These are phyloP conservation scores for Oxytorus armatus DNA, from an alignment of 2,888 invertebrate genomes.

Conservation along the genomic window DNA sequence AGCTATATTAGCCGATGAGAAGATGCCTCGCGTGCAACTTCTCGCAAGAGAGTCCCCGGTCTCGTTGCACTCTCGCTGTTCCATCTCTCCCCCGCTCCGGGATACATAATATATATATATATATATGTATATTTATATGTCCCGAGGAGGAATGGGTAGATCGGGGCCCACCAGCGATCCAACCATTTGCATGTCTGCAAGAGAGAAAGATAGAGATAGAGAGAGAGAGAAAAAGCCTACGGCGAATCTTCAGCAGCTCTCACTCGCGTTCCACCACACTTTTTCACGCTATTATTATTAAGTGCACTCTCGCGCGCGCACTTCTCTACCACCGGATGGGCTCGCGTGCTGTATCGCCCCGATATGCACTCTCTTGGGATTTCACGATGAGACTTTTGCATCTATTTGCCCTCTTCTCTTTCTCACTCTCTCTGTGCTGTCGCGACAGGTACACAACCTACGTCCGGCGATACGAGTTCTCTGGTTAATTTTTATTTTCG, in stretches of 20 bases:
- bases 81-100: slow-evolving; percentile 20
- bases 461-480: slow-evolving; percentile 34
- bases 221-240: slow-evolving; percentile 36
- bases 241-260: slow-evolving; percentile 43
- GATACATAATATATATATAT: neutral
- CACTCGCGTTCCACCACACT: slow-evolving; percentile 54
- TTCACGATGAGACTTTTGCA: slow-evolving; percentile 39
- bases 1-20: slow-evolving; percentile 5
- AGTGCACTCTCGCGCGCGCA: slow-evolving; percentile 72
- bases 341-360: slow-evolving; percentile 58
- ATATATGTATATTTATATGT: slow-evolving; percentile 29
- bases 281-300: slow-evolving; percentile 78
- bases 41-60: slow-evolving; percentile 1
- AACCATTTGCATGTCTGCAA: slow-evolving; percentile 53
- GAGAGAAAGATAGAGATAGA: no score
- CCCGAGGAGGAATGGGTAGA: slow-evolving; percentile 22
- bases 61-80: slow-evolving; percentile 14
- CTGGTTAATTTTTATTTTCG: neutral
- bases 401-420: slow-evolving; percentile 8
- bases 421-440: slow-evolving; percentile 12
- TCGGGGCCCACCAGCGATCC: slow-evolving; percentile 44
- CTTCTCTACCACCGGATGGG: slow-evolving; percentile 48
- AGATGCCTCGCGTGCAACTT: slow-evolving; percentile 43
- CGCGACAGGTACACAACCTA: slow-evolving; percentile 64
- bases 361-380: slow-evolving; percentile 52